These are phyloP conservation scores for Eupelmus urozonus DNA, from an alignment of 2,888 invertebrate genomes.

Conservation along the genomic window DNA sequence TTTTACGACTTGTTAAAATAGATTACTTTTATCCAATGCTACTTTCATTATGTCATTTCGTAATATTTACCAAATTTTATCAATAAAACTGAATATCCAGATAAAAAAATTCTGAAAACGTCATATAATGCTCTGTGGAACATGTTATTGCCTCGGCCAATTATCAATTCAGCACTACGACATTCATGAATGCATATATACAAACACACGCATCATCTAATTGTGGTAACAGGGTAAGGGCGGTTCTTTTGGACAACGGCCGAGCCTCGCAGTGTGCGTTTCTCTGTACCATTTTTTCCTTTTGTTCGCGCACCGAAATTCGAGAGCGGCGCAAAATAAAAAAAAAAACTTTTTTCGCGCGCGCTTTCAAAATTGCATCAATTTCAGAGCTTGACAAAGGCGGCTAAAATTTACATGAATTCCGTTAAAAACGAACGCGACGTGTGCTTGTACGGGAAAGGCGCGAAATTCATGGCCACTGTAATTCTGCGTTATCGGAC, in stretches of 20 bases:
- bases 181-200: slow-evolving; percentile 8
- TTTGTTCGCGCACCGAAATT: slow-evolving; percentile 13
- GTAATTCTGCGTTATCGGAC: slow-evolving; percentile 60
- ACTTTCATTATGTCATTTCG: no score
- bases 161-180: slow-evolving; percentile 23
- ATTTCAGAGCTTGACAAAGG: slow-evolving; percentile 45
- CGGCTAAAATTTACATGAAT: slow-evolving; percentile 49
- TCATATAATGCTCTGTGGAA: slow-evolving; percentile 44
- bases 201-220: slow-evolving; percentile 51
- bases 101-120: slow-evolving; percentile 9
- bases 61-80: background rate
- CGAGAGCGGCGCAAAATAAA: background rate
- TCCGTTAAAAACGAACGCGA: slow-evolving; percentile 23
- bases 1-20: no score
- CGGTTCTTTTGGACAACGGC: slow-evolving; percentile 62
- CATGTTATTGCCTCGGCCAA: background rate
- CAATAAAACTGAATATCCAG: background rate
- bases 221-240: slow-evolving; percentile 66
- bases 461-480: slow-evolving; percentile 38
- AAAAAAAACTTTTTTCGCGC: slow-evolving; percentile 18
- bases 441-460: background rate
- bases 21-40: no score
- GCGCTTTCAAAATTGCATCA: slow-evolving; percentile 47
- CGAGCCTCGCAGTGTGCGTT: slow-evolving; percentile 47
- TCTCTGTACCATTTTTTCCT: background rate